A percentile compares a stretch with the other conserved stretches of the same genome.
Conservation (phyloP, 2,113 vertebrate species). For the Lynx canadensis region DNA sequence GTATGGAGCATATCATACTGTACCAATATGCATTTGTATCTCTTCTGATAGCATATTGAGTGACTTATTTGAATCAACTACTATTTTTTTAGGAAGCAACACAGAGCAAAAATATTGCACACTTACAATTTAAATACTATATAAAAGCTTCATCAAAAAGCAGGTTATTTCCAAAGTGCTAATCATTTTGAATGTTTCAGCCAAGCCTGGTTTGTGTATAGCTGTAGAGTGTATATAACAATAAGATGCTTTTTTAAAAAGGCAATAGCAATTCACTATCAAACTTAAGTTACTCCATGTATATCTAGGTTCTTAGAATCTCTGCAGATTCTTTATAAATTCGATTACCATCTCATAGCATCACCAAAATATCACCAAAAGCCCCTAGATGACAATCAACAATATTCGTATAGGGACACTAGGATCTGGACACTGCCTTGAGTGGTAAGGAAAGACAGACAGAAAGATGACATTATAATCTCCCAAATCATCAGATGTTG, state of each 20-base stretch:
- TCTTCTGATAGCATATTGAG: neutral
- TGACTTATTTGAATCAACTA: neutral
- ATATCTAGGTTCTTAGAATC: neutral
- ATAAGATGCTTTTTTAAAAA: neutral
- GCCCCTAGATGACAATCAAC: neutral
- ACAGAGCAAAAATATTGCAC: slow-evolving; percentile 7
- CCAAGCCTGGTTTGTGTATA: neutral
- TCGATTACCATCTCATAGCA: neutral
- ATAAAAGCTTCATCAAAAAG: neutral
- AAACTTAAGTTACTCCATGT: neutral
- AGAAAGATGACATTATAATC: neutral
- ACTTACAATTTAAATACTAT: neutral
- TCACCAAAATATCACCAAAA: neutral
- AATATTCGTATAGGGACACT: neutral
- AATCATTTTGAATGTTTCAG: neutral
- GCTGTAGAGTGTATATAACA: neutral
- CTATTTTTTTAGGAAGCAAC: neutral
- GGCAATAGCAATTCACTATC: neutral
- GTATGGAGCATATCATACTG: neutral
- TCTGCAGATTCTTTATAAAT: neutral
- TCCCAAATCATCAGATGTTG: neutral
- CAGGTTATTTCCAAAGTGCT: neutral
- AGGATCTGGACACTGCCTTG: neutral
- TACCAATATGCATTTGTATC: neutral
- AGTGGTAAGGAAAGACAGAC: neutral